phyloP scores from a whole-genome alignment of 2,113 vertebrate genomes.

The Ranitomeya imitator region DNA sequence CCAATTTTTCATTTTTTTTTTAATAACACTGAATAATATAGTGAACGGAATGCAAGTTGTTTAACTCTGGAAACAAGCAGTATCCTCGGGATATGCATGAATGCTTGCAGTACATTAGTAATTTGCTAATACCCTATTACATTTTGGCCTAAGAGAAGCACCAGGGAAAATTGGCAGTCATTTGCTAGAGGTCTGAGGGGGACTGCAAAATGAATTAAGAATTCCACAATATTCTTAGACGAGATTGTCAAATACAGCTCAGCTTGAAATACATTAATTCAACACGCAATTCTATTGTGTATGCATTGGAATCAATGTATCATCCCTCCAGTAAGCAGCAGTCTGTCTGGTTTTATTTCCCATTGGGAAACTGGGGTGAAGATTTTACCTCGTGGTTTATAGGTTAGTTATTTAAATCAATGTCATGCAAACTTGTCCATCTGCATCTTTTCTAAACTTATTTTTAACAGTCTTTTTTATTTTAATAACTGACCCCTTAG shows the following conservation, averaged over 20 bases:
- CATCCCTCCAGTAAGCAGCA: conserved; percentile 64
- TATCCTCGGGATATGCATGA: conserved; percentile 52
- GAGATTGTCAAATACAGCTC: conserved; percentile 63
- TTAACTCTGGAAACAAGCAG: conserved; percentile 38
- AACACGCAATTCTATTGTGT: conserved; percentile 58
- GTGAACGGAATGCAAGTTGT: conserved; percentile 40
- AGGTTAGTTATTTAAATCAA: background rate
- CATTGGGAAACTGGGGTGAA: conserved; percentile 60
- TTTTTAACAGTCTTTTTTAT: background rate
- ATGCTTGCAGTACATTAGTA: conserved; percentile 58
- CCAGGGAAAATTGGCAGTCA: conserved; percentile 57
- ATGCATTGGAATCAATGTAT: conserved; percentile 57
- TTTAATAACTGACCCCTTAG: background rate
- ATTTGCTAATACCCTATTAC: conserved; percentile 64
- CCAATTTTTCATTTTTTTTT: background rate
- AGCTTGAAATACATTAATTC: conserved; percentile 53
- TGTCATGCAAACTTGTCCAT: background rate
- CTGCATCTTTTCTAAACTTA: background rate
- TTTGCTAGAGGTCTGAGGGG: conserved; percentile 56
- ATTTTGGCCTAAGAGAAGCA: conserved; percentile 45
- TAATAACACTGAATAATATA: conserved; percentile 39
- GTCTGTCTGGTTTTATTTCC: conserved; percentile 46
- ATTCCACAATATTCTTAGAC: conserved; percentile 60
- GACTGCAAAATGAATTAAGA: conserved; percentile 59
- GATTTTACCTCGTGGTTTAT: conserved; percentile 58